A percentile compares a stretch with the other conserved stretches of the same genome.
Evolutionary conservation across 2,888 invertebrate species (phyloP).

Genomic region (Belgica antarctica): DNA sequence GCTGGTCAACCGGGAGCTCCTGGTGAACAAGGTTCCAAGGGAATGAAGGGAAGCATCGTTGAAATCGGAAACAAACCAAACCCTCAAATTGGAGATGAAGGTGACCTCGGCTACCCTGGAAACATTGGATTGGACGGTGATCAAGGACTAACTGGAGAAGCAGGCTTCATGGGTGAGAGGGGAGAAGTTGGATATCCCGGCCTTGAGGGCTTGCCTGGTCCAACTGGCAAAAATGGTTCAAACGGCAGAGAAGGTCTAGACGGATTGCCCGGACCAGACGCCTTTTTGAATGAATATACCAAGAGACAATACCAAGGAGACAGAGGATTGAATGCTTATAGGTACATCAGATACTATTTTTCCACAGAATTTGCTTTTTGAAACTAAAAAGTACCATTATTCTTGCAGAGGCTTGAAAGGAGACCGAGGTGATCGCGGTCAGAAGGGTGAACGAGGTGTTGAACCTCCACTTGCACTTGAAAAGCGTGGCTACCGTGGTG

Average conservation of each 20-base stretch:
- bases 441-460: constrained; percentile 53
- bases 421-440: constrained; percentile 54
- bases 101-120: constrained; percentile 56
- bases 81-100: constrained; percentile 48
- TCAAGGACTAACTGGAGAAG: constrained; percentile 54
- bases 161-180: constrained; percentile 50
- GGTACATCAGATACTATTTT: constrained; percentile 24
- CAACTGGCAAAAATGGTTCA: constrained; percentile 47
- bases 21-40: constrained; percentile 48
- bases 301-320: constrained; percentile 53
- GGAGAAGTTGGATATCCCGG: constrained; percentile 46
- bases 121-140: constrained; percentile 50
- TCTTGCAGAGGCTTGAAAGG: constrained; percentile 56
- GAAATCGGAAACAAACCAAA: background rate
- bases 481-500: constrained; percentile 21
- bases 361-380: background rate
- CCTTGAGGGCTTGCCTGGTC: constrained; percentile 39
- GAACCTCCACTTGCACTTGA: background rate
- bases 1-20: constrained; percentile 50
- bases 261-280: constrained; percentile 46
- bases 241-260: constrained; percentile 36
- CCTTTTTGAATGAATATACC: constrained; percentile 47
- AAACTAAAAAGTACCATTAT: too few relatives aligned
- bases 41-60: background rate
- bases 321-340: constrained; percentile 49